Evolutionary conservation across 2,888 invertebrate species (phyloP), one percentile per base, ranked within the genome.

Genomic region (Cheilosia vulpina): DNA sequence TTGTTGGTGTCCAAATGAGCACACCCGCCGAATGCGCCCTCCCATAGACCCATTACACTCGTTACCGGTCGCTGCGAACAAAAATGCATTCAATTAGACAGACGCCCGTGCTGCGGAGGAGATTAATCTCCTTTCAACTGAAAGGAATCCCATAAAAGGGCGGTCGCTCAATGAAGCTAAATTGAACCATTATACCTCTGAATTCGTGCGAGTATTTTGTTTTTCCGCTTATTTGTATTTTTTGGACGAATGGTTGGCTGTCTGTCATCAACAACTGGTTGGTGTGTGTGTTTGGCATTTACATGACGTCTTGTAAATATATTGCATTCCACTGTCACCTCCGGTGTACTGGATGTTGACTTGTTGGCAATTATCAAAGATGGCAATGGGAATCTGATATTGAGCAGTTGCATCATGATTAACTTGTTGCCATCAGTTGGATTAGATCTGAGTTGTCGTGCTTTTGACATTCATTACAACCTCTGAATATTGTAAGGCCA

Each of bases 181-280:
- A 72, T 73, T 79, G 52, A 73, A 72, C 65, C 71, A 78, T 71
- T 63, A 78, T 31, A 9, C 17, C 45, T 47, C 27, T 17, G n/a
- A 6, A n/a, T 19, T 47, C 47, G 3, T 47, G 9, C 47, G n/a
- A 17, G 62, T 62, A 0, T 27, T 13, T 11, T 60, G 27, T 60
- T 6, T 9, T 41, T n/a, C 2, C 6, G 3, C 7, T 45, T 57
- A 19, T 45, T 38, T 60, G 41, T 45, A 57, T 50, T 58, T 58
- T 71, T 55, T 68, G 55, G 24, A 43, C 27, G 17, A 27, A 19
- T 27, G 24, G 53, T 27, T 19, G 55, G 41, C 19, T 52, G 68
- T 34, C 47, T 43, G 43, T 43, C 69, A 69, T 53, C 15, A 17
- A 50, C 34, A 31, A n/a, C 7, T 45, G 21, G 55, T 27, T 53